Evolutionary conservation across 2,797 vertebrate genomes (phyloP), one percentile per base, ranked within the genome.

Genomic region (Syngnathus acus): DNA sequence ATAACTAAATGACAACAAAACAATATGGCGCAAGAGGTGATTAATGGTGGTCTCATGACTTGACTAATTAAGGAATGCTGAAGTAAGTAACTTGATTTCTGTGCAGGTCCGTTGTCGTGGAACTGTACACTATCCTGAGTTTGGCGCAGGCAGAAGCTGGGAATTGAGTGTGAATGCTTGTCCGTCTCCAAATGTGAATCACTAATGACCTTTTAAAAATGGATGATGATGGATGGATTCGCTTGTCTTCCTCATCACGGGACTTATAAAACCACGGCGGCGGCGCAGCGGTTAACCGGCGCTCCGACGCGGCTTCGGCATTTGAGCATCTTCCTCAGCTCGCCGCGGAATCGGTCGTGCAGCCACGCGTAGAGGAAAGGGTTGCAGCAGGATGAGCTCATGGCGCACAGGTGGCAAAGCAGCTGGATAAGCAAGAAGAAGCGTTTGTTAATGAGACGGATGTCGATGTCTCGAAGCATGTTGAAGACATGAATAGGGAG

Each of bases 401-500:
- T 94, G 72, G 94, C 94, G 59, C 92, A 87, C 68, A 94, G 89
- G 82, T 94, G 93, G 72, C 93, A 94, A 63, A 94, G 87, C 73
- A 94, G 85, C 70, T 94, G 93, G 68, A 94, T 91, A 48, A 94
- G 89, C 48, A 94, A 72, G 70, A 94, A 94, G 76, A 91, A 93
- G 48, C 85, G 90, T 82, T 94, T 94, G 87, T 93, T 85, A 64
- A 94, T 93, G 38, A 94, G 91, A 66, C 75, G 81, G 53, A 94
- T 94, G 83, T 94, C 90, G 6, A 94, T 88, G 84, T 95, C 94
- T 66, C 93, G 92, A 81, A 95, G 86, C 47, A 94, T 80, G 26
- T 92, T 95, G 84, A 95, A 95, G 69, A 94, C 89, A 6, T 95
- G 93, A 67, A 95, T 89, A 7, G 94, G 93, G 73, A 96, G 77